A percentile compares a stretch with the other conserved stretches of the same genome.
Conservation (phyloP, 2,113 vertebrate species). For the Numida meleagris region DNA sequence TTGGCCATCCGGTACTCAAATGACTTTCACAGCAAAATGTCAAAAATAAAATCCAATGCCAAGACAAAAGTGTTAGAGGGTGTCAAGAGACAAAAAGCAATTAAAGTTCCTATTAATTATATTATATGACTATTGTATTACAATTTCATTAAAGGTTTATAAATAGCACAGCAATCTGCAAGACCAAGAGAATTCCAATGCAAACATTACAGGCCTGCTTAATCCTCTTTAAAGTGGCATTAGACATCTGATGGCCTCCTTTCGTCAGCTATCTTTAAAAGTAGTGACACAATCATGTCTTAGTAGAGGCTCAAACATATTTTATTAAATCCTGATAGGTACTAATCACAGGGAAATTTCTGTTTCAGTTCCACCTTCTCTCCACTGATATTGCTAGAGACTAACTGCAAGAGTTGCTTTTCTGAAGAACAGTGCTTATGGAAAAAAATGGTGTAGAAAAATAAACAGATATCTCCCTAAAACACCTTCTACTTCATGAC, state of each 20-base stretch:
- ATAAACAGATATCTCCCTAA: background rate
- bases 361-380: background rate
- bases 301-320: background rate
- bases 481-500: background rate
- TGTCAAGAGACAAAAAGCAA: background rate
- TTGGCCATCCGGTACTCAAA: background rate
- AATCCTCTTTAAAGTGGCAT: background rate
- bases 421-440: background rate
- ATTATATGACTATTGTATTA: background rate
- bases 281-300: background rate
- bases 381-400: constrained; percentile 13
- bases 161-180: constrained; percentile 10
- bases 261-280: rapidly evolving
- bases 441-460: background rate
- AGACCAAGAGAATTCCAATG: background rate
- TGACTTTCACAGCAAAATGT: constrained; percentile 2
- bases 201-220: background rate
- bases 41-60: constrained; percentile 48
- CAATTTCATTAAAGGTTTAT: background rate
- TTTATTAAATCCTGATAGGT: constrained; percentile 19
- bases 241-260: background rate
- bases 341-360: background rate
- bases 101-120: background rate
- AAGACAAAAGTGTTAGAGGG: constrained; percentile 10
- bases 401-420: constrained; percentile 11